These are phyloP conservation scores for Tetrao urogallus DNA, from an alignment of 2,113 vertebrate species.

Conservation along the genomic window DNA sequence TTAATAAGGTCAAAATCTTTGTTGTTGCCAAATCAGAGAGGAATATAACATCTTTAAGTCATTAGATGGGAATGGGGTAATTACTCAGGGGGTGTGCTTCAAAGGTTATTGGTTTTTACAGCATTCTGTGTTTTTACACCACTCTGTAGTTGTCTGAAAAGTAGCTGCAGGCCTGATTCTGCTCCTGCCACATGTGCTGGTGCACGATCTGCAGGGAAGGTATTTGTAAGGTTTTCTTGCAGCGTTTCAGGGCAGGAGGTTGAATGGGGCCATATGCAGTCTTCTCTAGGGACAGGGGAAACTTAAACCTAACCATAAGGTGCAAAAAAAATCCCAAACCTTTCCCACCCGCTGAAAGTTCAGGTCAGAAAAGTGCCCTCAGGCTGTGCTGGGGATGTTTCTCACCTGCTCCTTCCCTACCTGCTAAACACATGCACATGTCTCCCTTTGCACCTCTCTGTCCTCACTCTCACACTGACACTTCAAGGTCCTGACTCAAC, in stretches of 20 bases:
- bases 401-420: not conserved
- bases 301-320: accelerated
- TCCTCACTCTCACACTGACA: not conserved
- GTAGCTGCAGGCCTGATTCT: not conserved
- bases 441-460: not conserved
- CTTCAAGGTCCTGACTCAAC: constrained; percentile 21
- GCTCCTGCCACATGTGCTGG: not conserved
- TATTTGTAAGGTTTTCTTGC: not conserved
- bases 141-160: constrained; percentile 54
- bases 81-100: constrained; percentile 68
- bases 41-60: constrained; percentile 76
- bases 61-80: constrained; percentile 72
- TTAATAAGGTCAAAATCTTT: constrained; percentile 75
- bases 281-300: not conserved
- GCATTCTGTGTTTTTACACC: constrained; percentile 42
- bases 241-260: not conserved
- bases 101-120: constrained; percentile 73
- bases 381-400: not conserved
- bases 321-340: not conserved
- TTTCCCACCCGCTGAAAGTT: not conserved
- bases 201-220: not conserved
- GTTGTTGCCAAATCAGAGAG: constrained; percentile 73
- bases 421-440: not conserved
- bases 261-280: not conserved
- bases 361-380: not conserved